Evolutionary conservation across 1,140 invertebrate genomes (phyloP), one percentile per base, ranked within the genome.

Genomic region (Vanessa atalanta): DNA sequence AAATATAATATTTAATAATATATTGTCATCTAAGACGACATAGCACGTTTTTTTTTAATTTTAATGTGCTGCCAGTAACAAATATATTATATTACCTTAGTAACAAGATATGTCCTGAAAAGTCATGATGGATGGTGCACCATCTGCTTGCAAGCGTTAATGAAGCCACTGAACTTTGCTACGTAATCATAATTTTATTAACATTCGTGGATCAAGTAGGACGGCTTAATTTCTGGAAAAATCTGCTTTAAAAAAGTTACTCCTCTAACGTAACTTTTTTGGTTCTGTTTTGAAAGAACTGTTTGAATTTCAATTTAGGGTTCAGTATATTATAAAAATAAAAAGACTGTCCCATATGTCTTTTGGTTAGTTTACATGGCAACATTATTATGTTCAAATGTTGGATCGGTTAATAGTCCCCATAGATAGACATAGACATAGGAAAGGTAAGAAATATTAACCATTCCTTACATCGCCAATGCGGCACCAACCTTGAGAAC

Each of bases 131-230:
- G 12, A 20, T 57, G 16, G 53, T 14, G 53, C 26, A 20, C 20
- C 53, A 57, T 57, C 16, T 57, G 53, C 68, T 70, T 63, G 60
- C 60, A 63, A 61, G 69, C 26, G 57, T 61, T 70, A 69, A 70
- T 74, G 67, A 74, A 70, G 66, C 67, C 66, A 31, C 72, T 64
- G 70, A 73, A 69, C 65, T 73, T 69, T 68, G 72, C 60, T 47
- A 47, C 43, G 66, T 73, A 69, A 73, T 69, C 72, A 73, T 47
- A 16, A 73, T 63, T 63, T 70, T 70, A 67, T 64, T 73, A 73
- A 73, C 65, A 31, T 73, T 73, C 16, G 65, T 50, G 26, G 50
- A 73, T 73, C 37, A 68, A 68, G 65, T 55, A 60, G 20, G 11
- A 23, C 55, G 55, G 65, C 26, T 26, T 53, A 64, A 64, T 64